Base-by-base conservation (phyloP, 2,888 invertebrate genomes). In the Pherbina coryleti region DNA sequence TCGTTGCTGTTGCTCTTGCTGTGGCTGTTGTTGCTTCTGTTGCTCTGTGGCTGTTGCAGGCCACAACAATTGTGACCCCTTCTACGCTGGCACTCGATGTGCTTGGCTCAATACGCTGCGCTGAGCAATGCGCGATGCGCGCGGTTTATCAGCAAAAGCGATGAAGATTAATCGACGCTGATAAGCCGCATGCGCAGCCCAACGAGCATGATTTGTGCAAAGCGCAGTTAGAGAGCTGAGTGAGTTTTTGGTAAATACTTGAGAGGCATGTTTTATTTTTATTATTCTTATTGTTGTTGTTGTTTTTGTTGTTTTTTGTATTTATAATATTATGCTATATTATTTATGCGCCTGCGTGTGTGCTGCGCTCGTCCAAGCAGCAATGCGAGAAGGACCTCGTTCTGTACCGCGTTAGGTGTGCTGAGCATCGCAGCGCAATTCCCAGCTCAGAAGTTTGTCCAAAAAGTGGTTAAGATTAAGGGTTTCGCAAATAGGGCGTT, bases 101-200 rank as follows among this genome's bases (percentile, higher is more conserved):
- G 60, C 57, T 55, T 25, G 60, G 73, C 37, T 75, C 67, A 25
- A 37, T 67, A 49, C 75, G 69, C 77, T 28, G 53, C 72, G 34
- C 28, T 70, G 76, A 49, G 37, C 19, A n/a, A n/a, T 53, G 57
- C 72, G 64, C 17, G 17, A 28, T 34, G 62, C 60, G 62, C 60
- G 37, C 60, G 31, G 76, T 77, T 87, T 86, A 86, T 86, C 86
- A 87, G 85, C 81, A 84, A 82, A 80, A 78, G 81, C 81, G 87
- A 86, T 87, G 87, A 81, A 84, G 87, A 87, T 87, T 86, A 87
- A 87, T 88, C 86, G 84, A 79, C 77, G 78, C 81, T 84, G 87
- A 87, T 87, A 87, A 86, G 83, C 77, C 82, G 81, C 81, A 80
- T 76, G 82, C 82, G 81, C 82, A 83, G 81, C 80, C 77, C 67